Evolutionary conservation across 2,888 invertebrate genomes (phyloP), one percentile per base, ranked within the genome.

Genomic region (Amphipyra tragopoginis): DNA sequence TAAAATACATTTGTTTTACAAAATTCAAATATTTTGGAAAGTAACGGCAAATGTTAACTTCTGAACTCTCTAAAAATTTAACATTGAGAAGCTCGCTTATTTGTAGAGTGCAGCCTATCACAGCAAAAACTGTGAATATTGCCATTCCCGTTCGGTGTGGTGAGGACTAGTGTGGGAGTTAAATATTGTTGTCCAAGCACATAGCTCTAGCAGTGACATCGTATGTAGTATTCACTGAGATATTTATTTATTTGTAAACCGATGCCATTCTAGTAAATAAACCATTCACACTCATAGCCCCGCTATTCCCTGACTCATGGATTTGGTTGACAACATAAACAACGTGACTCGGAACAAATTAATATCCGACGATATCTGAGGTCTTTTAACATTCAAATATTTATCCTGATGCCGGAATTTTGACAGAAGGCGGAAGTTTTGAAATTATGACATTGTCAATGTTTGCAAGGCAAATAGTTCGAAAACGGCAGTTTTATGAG

Each of bases 171-270:
- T 21, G 21, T 21, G 21, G 21, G 21, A 21, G 21, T 29, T 5
- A 29, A 29, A 29, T 5, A 29, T 29, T 21, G 21, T 21, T 21
- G 21, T 21, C 21, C 21, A 21, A 21, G 21, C 21, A 21, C 21
- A 21, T 21, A 21, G 21, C 21, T 21, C 2, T 21, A 21, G 21
- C 36, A 36, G 1, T 10, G 8, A 10, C 9, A 36, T 36, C 11
- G 11, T 13, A 13, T n/a, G 11, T 10, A 11, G 21, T 36, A 64
- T 43, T 43, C 38, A 4, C 66, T 6, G 13, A 8, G 39, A 15
- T 65, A 42, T 42, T 38, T 65, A 51, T 73, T 51, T 39, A 51
- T 73, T 51, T 39, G 43, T 57, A 51, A 57, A 73, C 33, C 34
- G 11, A 47, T 43, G 11, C 13, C 34, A 50, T 15, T 56, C 56